These are phyloP conservation scores for Chionomys nivalis DNA, from an alignment of 2,113 vertebrate species.

Conservation along the genomic window DNA sequence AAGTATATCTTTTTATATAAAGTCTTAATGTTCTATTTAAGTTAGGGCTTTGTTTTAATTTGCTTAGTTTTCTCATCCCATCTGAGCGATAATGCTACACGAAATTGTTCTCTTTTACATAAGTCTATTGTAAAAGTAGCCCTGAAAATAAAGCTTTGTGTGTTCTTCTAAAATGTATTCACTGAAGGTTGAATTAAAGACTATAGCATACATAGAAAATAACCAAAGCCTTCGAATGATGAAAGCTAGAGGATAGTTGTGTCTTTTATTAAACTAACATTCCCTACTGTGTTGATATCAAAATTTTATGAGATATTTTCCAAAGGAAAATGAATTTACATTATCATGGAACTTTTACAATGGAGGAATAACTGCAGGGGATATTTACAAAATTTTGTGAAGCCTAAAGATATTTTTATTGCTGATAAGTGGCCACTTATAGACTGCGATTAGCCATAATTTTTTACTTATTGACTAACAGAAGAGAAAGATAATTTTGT, in stretches of 20 bases:
- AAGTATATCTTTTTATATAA: background rate
- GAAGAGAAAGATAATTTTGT: constrained; percentile 35
- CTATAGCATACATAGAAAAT: background rate
- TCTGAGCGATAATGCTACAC: background rate
- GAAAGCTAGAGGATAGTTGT: background rate
- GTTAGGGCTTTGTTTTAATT: constrained; percentile 2
- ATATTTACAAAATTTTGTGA: background rate
- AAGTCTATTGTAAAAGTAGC: constrained; percentile 19
- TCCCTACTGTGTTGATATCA: background rate
- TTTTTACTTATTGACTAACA: constrained; percentile 32
- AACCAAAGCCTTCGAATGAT: constrained; percentile 42
- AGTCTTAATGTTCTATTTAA: background rate
- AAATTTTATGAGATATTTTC: constrained; percentile 34
- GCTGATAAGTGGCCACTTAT: constrained; percentile 32
- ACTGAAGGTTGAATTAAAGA: background rate
- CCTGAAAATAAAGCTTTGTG: background rate
- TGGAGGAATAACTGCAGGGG: background rate
- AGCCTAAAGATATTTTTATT: constrained; percentile 45
- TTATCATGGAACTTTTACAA: background rate
- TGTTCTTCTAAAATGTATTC: background rate
- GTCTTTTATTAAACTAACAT: background rate
- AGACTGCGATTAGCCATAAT: background rate
- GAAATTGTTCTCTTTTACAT: background rate
- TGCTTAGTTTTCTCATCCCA: background rate
- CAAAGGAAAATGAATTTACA: background rate